Conservation (phyloP, 2,888 invertebrate genomes). For the Tanytarsus gracilentus region DNA sequence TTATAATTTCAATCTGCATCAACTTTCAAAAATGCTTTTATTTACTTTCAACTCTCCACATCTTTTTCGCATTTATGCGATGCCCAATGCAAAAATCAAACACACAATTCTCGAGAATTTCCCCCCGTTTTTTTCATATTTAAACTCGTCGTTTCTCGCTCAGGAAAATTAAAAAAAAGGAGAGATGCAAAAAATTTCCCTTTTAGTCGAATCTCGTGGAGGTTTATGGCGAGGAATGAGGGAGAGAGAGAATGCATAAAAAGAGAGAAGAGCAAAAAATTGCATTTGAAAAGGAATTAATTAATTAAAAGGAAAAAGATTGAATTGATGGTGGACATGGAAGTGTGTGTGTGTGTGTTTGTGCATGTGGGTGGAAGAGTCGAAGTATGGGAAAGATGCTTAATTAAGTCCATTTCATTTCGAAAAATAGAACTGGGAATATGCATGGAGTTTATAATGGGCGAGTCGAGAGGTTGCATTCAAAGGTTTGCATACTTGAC, state of each 20-base stretch:
- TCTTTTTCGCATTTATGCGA: conserved; percentile 2
- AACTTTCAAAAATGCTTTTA: background rate
- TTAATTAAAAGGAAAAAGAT: conserved; percentile 11
- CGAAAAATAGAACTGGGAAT: too few relatives aligned
- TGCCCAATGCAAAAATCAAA: conserved; percentile 10
- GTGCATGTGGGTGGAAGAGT: background rate
- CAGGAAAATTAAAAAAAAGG: conserved; percentile 7
- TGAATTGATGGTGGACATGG: background rate
- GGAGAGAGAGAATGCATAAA: background rate
- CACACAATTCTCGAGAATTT: background rate
- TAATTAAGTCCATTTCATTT: conserved; percentile 21
- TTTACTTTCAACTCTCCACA: background rate
- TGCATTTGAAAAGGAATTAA: conserved; percentile 24
- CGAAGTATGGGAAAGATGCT: background rate
- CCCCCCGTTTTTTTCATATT: too few relatives aligned
- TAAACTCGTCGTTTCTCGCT: background rate
- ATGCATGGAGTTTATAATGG: background rate
- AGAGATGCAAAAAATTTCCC: background rate
- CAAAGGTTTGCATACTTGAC: too few relatives aligned
- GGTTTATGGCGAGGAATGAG: too few relatives aligned
- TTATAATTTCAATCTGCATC: too few relatives aligned
- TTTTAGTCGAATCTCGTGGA: background rate
- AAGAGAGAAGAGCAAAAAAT: conserved; percentile 13
- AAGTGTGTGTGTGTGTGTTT: background rate
- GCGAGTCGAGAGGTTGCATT: too few relatives aligned